Percentiles rank a stretch among this genome's conserved stretches.
Conservation (phyloP, 2,113 vertebrate species). For the Anhinga rufa region DNA sequence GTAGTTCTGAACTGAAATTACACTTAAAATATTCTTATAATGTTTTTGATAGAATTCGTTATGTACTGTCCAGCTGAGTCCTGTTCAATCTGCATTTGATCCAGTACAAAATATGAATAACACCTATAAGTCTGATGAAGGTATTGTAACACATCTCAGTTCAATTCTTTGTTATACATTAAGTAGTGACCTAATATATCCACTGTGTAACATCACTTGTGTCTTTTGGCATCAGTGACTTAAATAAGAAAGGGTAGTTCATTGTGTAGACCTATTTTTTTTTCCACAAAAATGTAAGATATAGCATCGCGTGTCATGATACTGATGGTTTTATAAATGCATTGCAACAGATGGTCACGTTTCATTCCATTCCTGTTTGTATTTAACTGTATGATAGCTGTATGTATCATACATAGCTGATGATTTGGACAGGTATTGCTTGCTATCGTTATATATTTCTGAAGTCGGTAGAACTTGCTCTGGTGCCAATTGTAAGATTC, state of each 20-base stretch:
- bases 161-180: not conserved
- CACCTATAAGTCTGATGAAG: slow-evolving; percentile 54
- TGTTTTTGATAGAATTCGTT: slow-evolving; percentile 64
- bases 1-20: not conserved
- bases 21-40: not conserved
- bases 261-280: not conserved
- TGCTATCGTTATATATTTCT: not conserved
- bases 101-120: slow-evolving; percentile 31
- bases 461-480: not conserved
- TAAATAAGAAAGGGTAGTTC: not conserved
- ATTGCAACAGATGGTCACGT: not conserved
- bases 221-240: not conserved
- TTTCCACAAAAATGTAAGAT: not conserved
- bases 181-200: not conserved
- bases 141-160: slow-evolving; percentile 50
- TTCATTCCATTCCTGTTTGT: not conserved
- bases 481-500: not conserved
- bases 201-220: not conserved
- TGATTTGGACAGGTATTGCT: not conserved
- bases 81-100: slow-evolving; percentile 48
- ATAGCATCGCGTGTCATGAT: not conserved
- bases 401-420: not conserved
- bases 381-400: not conserved
- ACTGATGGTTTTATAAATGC: not conserved
- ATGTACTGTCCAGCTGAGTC: slow-evolving; percentile 34